Evolutionary conservation across 2,797 vertebrate species (phyloP).

Genomic region (Gallinago stenura): DNA sequence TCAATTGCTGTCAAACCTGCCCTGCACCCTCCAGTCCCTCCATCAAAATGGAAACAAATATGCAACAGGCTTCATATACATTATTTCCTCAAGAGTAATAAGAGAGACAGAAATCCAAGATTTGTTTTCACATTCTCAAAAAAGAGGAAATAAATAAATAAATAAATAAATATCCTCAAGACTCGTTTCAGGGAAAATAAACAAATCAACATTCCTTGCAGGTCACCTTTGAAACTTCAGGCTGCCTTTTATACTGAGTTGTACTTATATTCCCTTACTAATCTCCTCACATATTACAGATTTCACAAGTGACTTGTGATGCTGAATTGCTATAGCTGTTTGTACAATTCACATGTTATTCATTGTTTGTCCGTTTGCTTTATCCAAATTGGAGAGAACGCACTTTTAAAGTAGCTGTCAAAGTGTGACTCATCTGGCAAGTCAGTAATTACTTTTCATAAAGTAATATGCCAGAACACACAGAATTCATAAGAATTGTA

Average conservation of each 20-base stretch:
- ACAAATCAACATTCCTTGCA: not conserved
- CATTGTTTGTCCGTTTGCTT: conserved; percentile 29
- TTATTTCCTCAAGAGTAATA: not conserved
- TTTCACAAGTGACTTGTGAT: conserved; percentile 69
- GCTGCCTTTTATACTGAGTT: not conserved
- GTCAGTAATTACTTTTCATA: conserved; percentile 58
- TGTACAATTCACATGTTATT: conserved; percentile 36
- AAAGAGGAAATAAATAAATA: not conserved
- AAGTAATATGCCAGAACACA: conserved; percentile 16
- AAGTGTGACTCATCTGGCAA: conserved; percentile 47
- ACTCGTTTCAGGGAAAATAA: not conserved
- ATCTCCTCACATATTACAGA: conserved; percentile 62
- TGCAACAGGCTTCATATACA: not conserved
- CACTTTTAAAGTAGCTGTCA: conserved; percentile 41
- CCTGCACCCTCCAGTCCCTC: accelerated
- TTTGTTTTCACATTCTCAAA: not conserved
- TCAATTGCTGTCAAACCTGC: not conserved
- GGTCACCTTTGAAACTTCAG: conserved; percentile 19
- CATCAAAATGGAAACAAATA: not conserved
- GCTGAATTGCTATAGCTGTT: conserved; percentile 45
- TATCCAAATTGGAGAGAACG: conserved; percentile 1
- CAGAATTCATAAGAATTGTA: not conserved
- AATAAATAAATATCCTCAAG: not conserved
- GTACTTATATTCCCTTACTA: not conserved
- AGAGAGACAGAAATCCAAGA: not conserved